Evolutionary conservation across 2,888 invertebrate species (phyloP).

Genomic region (Caenorhabditis sp.): DNA sequence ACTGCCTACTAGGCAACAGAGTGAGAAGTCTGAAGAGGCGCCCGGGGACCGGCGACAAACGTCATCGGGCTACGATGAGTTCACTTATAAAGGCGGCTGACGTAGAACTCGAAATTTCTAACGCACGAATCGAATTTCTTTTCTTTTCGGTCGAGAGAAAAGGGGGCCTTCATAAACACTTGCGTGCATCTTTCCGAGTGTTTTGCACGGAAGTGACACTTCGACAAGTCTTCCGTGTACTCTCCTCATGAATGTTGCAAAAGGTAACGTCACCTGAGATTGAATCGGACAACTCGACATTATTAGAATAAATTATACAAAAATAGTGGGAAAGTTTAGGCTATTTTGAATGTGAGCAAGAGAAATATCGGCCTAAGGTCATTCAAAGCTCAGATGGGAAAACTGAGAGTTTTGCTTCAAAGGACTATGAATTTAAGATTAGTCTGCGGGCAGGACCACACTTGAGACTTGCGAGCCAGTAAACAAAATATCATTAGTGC

Average conservation of each 20-base stretch:
- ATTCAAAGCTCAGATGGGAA: too few relatives aligned
- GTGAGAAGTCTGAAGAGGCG: conserved; percentile 3
- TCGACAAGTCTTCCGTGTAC: not conserved
- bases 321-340: not conserved
- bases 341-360: too few relatives aligned
- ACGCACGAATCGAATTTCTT: conserved; percentile 9
- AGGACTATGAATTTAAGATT: too few relatives aligned
- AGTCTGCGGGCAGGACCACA: too few relatives aligned
- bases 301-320: conserved; percentile 30
- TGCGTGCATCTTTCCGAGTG: not conserved
- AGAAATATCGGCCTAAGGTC: too few relatives aligned
- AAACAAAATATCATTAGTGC: too few relatives aligned
- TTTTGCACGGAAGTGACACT: conserved; percentile 11
- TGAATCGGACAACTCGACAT: not conserved
- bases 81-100: conserved; percentile 1
- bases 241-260: conserved; percentile 38
- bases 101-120: not conserved
- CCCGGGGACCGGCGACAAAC: conserved; percentile 17
- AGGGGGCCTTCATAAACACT: not conserved
- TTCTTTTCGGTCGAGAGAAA: not conserved
- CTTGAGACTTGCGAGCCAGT: too few relatives aligned
- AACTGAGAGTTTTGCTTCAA: too few relatives aligned
- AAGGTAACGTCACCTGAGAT: conserved; percentile 31
- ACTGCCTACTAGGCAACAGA: too few relatives aligned
- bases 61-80: conserved; percentile 25